These are phyloP conservation scores for Tetanocera ferruginea DNA, from an alignment of 2,888 invertebrate genomes.

Conservation along the genomic window DNA sequence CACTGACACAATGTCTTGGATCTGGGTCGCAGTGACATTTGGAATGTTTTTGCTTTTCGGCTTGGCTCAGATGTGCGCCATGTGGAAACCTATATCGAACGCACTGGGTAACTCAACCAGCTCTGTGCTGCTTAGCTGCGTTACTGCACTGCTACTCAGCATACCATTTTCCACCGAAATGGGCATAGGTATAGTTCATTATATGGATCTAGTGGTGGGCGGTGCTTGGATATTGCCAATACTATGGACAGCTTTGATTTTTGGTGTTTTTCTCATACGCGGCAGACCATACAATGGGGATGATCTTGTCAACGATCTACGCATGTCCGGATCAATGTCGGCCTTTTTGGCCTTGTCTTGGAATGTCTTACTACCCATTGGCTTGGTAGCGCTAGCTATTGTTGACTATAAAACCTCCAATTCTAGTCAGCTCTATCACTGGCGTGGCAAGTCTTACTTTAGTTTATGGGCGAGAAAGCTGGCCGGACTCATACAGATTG, in stretches of 20 bases:
- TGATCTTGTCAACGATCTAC: constrained; percentile 67
- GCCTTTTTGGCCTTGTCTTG: constrained; percentile 85
- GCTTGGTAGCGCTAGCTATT: constrained; percentile 80
- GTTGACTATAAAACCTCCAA: constrained; percentile 80
- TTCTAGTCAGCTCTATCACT: constrained; percentile 78
- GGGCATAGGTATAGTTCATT: constrained; percentile 86
- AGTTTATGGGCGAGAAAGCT: constrained; percentile 84
- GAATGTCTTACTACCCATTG: constrained; percentile 88
- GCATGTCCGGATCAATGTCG: constrained; percentile 73
- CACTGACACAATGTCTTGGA: constrained; percentile 82
- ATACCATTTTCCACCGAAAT: constrained; percentile 88
- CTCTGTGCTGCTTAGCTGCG: constrained; percentile 83
- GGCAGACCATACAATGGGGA: constrained; percentile 87
- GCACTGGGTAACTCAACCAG: constrained; percentile 81
- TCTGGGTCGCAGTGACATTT: constrained; percentile 91
- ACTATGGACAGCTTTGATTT: constrained; percentile 81
- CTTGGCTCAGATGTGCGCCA: constrained; percentile 87
- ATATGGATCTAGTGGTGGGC: constrained; percentile 85
- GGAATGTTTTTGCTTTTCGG: constrained; percentile 88
- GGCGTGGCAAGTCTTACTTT: constrained; percentile 82
- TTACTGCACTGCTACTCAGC: constrained; percentile 85
- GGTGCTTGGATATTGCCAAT: constrained; percentile 91
- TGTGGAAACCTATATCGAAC: constrained; percentile 92
- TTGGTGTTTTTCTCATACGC: constrained; percentile 88
- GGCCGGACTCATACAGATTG: constrained; percentile 82